Base-by-base conservation (phyloP, 1,140 invertebrate species). In the Aethina tumida region DNA sequence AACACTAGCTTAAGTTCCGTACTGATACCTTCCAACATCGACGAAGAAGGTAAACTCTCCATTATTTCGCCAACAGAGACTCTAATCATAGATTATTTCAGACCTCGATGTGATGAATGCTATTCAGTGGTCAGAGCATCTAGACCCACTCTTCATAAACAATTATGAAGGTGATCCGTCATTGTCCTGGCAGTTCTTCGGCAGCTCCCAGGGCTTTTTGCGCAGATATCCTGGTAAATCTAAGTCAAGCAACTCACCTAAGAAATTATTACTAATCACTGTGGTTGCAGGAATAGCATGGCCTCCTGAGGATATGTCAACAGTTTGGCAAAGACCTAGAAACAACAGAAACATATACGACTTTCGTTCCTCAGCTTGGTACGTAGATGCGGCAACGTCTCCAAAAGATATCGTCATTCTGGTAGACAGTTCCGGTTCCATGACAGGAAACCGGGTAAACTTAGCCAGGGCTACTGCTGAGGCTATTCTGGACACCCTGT, bases 121-220 rank as follows among this genome's bases (percentile, higher is more conserved):
- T 15, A 81, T 97, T 53, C 79, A 86, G 55, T 97, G 93, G 93
- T 93, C 90, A 22, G 81, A 86, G 44, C 77, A 83, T 47, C 70
- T 98, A 52, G 89, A 95, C 66, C 77, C 83, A 21, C 71, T 90
- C 32, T 98, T 96, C 64, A 75, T 81, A 43, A 85, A 88, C 59
- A 97, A 97, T 68, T 87, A 89, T 53, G 82, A 93, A 58, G 79
- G 81, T 51, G 90, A 97, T 69, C 81, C 87, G 1, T 78, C 86
- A 1, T 70, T 97, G 4, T 84, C 88, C 12, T 97, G 91, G 92
- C 94, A 98, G 66, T 97, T 93, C 67, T 97, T 94, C 65, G 92
- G 93, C 33, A 92, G 88, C 32, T 82, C 86, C 21, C 74, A 78
- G 2, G 93, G 94, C 20, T 95, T 96, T 62, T 73, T 97, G 54